Base-by-base conservation (phyloP, 2,888 invertebrate species). In the Synanthedon myopaeformis region DNA sequence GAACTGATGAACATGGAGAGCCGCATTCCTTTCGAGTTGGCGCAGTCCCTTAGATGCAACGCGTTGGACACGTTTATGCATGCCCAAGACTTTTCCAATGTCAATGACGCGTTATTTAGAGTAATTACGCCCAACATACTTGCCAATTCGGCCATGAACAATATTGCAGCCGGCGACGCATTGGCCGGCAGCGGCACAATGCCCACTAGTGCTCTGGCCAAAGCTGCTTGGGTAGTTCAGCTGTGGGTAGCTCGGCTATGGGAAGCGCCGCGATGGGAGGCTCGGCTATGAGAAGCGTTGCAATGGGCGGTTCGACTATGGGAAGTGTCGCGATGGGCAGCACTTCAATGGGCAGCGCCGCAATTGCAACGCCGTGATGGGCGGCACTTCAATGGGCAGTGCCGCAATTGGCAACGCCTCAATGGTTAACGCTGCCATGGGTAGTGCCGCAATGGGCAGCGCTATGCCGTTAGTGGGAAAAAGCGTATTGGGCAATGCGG, bases 231-330 rank as follows among this genome's bases (percentile, higher is more conserved):
- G 58, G 59, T 12, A 41, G 45, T 12, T 17, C 23, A 23, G 23
- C 23, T 23, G 23, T 23, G 23, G 23, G 23, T 23, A 23, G 23
- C 5, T 23, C 23, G 23, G 5, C 23, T 5, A 23, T 23, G 42
- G 13, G 42, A 42, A 42, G 3, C n/a, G n/a, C 12, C 42, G 42
- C 12, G 14, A 49, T 49, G n/a, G n/a, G n/a, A n/a, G n/a, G n/a
- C n/a, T n/a, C n/a, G n/a, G n/a, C n/a, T n/a, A n/a, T n/a, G 49
- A 14, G 49, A 0, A 49, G 3, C 4, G 3, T 6, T 49, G 3
- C 12, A 11, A 62, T 74, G 56, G 53, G 58, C 3, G 70, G 66
- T 54, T 56, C 62, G 3, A 58, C 56, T 3, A 53, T 65, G 51
- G 57, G 59, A 8, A 35, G 49, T 6, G 17, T 51, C 5, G 54